Conservation (phyloP, 2,113 vertebrate species). For the Rhombomys opimus region DNA sequence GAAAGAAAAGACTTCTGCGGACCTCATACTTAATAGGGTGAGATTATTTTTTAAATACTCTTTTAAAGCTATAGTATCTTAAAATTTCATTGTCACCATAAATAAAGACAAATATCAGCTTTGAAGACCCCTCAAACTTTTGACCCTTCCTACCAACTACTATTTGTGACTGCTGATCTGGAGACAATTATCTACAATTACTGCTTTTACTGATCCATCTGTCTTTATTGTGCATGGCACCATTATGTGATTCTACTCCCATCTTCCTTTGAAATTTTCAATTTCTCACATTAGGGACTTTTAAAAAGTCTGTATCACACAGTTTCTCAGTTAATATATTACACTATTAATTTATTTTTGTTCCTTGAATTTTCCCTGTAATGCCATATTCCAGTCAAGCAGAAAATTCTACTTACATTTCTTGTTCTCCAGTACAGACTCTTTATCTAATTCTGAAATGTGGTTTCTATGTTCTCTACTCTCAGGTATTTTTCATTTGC, state of each 20-base stretch:
- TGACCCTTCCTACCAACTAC: neutral
- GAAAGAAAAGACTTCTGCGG: neutral
- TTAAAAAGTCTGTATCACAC: neutral
- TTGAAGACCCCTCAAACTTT: neutral
- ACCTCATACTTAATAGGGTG: neutral
- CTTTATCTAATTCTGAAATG: neutral
- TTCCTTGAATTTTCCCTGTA: neutral
- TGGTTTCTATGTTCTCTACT: neutral
- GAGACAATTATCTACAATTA: neutral
- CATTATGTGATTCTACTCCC: neutral
- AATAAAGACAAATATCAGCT: neutral
- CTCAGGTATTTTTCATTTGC: neutral
- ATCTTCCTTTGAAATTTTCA: neutral
- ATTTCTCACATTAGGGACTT: neutral
- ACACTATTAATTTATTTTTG: neutral
- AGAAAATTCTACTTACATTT: neutral
- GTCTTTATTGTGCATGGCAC: neutral
- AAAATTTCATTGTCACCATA: neutral
- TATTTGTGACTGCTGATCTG: neutral
- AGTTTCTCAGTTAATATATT: neutral
- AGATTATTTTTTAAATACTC: neutral
- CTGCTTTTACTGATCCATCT: neutral
- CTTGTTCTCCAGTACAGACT: neutral
- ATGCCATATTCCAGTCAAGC: neutral
- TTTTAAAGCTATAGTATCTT: neutral